A percentile compares a stretch with the other conserved stretches of the same genome.
Conservation (phyloP, 2,888 invertebrate genomes). For the Enchytraeus crypticus region DNA sequence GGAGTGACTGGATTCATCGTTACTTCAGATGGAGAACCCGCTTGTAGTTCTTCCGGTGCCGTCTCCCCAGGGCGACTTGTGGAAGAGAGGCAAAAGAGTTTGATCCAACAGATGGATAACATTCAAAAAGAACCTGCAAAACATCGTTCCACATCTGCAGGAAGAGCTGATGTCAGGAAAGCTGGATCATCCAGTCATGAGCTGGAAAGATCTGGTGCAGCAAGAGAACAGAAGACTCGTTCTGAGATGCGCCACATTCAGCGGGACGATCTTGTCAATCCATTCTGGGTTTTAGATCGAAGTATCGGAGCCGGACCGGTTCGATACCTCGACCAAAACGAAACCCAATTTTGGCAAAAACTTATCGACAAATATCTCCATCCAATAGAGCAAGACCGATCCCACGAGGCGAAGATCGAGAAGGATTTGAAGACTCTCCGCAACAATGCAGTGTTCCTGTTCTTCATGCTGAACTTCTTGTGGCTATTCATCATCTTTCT, state of each 20-base stretch:
- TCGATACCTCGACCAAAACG: constrained; percentile 71
- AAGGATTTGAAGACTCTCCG: constrained; percentile 36
- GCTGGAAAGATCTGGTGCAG: neutral
- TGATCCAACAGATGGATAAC: constrained; percentile 26
- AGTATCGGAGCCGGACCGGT: constrained; percentile 59
- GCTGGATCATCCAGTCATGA: neutral
- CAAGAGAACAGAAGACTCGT: neutral
- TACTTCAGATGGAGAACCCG: neutral
- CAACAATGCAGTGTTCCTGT: constrained; percentile 50
- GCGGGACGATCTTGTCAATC: constrained; percentile 32
- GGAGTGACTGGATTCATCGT: neutral
- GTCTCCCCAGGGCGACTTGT: constrained; percentile 11
- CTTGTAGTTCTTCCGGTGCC: neutral
- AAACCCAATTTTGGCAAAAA: constrained; percentile 84
- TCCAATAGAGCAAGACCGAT: constrained; percentile 84
- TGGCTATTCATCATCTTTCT: constrained; percentile 98
- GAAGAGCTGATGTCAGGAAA: neutral
- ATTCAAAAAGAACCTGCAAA: constrained; percentile 13
- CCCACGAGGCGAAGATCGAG: constrained; percentile 44
- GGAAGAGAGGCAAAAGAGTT: constrained; percentile 25
- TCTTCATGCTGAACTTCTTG: constrained; percentile 97
- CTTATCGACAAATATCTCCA: constrained; percentile 80
- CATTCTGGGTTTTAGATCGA: constrained; percentile 35
- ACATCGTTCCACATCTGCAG: neutral
- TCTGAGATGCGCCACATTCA: constrained; percentile 10